A percentile compares a stretch with the other conserved stretches of the same genome.
phyloP scores from a whole-genome alignment of 2,113 vertebrate genomes.

The Pluvianellus socialis region DNA sequence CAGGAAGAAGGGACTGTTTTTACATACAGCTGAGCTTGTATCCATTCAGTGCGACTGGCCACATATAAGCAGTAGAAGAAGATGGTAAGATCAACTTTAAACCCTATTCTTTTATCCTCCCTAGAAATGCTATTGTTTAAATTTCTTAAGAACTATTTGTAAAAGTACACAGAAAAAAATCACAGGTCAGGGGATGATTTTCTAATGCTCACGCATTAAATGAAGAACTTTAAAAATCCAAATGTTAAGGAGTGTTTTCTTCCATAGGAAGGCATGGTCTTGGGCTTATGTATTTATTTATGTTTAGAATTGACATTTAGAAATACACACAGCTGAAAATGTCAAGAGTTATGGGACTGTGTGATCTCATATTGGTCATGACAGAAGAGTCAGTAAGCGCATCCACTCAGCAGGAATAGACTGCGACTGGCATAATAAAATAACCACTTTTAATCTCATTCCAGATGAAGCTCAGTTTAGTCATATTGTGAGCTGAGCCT shows the following conservation, averaged over 20 bases:
- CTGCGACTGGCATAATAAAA: not conserved
- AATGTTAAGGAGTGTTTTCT: not conserved
- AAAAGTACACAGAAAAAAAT: not conserved
- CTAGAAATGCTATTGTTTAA: not conserved
- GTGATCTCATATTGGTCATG: not conserved
- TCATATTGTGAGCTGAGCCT: not conserved
- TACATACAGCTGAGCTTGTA: accelerated
- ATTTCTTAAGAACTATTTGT: not conserved
- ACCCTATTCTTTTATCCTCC: not conserved
- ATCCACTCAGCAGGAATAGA: not conserved
- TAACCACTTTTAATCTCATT: not conserved
- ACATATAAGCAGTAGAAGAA: not conserved
- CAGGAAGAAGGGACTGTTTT: not conserved
- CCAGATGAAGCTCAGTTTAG: not conserved
- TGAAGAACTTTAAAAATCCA: not conserved
- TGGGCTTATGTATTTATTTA: not conserved
- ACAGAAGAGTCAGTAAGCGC: not conserved
- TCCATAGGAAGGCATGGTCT: not conserved
- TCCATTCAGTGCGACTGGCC: not conserved
- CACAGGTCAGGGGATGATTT: not conserved
- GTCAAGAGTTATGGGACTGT: not conserved
- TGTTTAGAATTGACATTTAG: not conserved
- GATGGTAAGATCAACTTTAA: not conserved
- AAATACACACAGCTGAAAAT: not conserved
- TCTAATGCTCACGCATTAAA: not conserved